These are phyloP conservation scores for Aphyosemion australe DNA, from an alignment of 2,113 vertebrate species.

Conservation along the genomic window DNA sequence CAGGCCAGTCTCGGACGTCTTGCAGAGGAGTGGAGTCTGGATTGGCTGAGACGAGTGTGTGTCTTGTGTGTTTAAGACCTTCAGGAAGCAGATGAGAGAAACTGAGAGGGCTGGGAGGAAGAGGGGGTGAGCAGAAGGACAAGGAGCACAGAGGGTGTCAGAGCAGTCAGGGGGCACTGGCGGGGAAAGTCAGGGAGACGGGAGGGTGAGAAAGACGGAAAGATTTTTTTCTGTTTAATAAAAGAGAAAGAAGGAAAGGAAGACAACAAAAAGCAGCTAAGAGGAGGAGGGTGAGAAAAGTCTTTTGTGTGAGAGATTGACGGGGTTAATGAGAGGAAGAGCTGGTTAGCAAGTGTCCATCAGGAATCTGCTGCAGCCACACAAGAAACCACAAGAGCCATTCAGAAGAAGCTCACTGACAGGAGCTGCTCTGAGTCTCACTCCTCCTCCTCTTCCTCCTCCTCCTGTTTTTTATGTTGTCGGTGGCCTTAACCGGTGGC, in stretches of 20 bases:
- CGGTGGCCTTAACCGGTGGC: constrained; percentile 93
- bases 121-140: constrained; percentile 47
- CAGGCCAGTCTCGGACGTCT: constrained; percentile 42
- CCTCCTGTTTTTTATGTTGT: constrained; percentile 77
- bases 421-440: constrained; percentile 40
- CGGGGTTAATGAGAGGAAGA: constrained; percentile 64
- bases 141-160: constrained; percentile 33
- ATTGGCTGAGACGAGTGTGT: constrained; percentile 20
- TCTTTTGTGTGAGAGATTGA: constrained; percentile 19
- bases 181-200: constrained; percentile 6
- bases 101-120: constrained; percentile 19
- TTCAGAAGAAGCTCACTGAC: constrained; percentile 46
- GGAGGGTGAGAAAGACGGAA: constrained; percentile 65
- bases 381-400: constrained; percentile 38
- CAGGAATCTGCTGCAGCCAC: constrained; percentile 31
- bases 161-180: constrained; percentile 23
- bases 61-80: constrained; percentile 31
- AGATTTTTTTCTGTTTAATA: constrained; percentile 56
- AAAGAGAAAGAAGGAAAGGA: constrained; percentile 21
- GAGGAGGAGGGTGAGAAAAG: constrained; percentile 29
- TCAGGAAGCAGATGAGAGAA: constrained; percentile 49
- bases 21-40: constrained; percentile 41
- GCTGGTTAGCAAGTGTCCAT: constrained; percentile 59
- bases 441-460: constrained; percentile 14
- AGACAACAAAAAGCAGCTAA: constrained; percentile 15